These are phyloP conservation scores for Pseudotriccus pelzelni DNA, from an alignment of 2,797 vertebrate species.

Conservation along the genomic window DNA sequence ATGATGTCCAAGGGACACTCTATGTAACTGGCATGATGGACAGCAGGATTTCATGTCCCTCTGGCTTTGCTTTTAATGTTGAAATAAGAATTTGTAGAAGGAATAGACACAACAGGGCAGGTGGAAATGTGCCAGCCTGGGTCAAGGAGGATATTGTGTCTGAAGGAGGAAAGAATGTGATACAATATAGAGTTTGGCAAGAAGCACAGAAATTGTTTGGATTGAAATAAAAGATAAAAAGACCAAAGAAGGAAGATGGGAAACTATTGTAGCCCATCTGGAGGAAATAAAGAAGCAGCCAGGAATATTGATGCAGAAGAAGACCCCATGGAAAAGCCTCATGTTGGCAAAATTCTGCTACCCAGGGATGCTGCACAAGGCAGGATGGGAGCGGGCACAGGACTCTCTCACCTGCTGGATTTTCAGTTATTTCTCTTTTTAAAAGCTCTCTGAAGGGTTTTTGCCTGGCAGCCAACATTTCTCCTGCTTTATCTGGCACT, in stretches of 20 bases:
- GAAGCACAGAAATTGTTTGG: constrained; percentile 56
- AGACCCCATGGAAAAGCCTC: background rate
- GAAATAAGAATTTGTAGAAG: constrained; percentile 60
- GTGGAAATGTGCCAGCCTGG: constrained; percentile 65
- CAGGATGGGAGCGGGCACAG: background rate
- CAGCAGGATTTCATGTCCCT: constrained; percentile 51
- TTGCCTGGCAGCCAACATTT: fast-evolving
- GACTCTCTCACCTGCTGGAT: background rate
- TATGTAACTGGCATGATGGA: constrained; percentile 47
- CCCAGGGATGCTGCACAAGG: fast-evolving
- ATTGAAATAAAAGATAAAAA: constrained; percentile 74
- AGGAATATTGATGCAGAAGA: constrained; percentile 50
- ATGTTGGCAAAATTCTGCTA: background rate
- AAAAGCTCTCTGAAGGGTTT: fast-evolving
- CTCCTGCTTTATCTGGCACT: background rate
- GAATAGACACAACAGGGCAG: constrained; percentile 67
- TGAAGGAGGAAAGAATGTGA: constrained; percentile 72
- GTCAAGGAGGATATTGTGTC: constrained; percentile 74
- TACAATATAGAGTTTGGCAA: constrained; percentile 70
- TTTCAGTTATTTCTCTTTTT: background rate
- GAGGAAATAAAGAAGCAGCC: constrained; percentile 63
- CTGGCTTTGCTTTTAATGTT: constrained; percentile 23
- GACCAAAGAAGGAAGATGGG: constrained; percentile 47
- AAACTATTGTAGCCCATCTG: constrained; percentile 69
- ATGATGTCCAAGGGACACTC: constrained; percentile 5